phyloP scores from a whole-genome alignment of 1,140 invertebrate species.

The Platorchestia sp. region DNA sequence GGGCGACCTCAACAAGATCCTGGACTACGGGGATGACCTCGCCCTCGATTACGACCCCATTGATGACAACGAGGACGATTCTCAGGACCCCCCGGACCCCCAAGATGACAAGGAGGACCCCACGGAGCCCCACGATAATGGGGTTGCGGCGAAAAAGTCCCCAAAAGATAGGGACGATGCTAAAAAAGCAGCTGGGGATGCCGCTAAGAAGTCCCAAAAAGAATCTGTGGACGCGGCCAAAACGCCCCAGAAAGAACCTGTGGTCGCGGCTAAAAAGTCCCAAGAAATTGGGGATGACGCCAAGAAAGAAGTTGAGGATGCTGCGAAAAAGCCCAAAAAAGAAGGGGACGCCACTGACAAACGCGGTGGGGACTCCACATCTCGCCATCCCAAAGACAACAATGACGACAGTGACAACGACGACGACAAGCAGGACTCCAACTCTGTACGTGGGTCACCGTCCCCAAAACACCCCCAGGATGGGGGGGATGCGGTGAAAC shows the following conservation, averaged over 20 bases:
- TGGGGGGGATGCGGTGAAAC: too few species aligned
- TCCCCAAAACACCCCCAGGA: too few species aligned
- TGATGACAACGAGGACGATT: slow-evolving; percentile 58
- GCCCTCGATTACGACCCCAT: slow-evolving; percentile 64
- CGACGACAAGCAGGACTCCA: background rate
- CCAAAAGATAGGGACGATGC: background rate
- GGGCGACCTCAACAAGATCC: slow-evolving; percentile 34
- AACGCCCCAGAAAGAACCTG: background rate
- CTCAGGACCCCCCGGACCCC: background rate
- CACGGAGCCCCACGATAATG: background rate
- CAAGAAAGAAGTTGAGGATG: background rate
- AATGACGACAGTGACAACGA: background rate
- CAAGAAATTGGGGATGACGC: background rate
- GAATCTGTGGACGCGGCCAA: background rate
- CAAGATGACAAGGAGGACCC: background rate
- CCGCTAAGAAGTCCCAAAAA: background rate
- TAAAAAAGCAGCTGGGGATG: background rate
- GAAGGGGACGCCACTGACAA: background rate
- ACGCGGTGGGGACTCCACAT: background rate
- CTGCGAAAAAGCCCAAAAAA: background rate
- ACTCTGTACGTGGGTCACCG: too few species aligned
- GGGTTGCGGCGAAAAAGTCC: background rate
- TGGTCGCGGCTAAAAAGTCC: background rate
- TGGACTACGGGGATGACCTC: slow-evolving; percentile 53
- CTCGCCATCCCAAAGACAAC: background rate